Percentiles rank a stretch among this genome's conserved stretches.
phyloP scores from a whole-genome alignment of 1,140 invertebrate species.

The Orius laevigatus region DNA sequence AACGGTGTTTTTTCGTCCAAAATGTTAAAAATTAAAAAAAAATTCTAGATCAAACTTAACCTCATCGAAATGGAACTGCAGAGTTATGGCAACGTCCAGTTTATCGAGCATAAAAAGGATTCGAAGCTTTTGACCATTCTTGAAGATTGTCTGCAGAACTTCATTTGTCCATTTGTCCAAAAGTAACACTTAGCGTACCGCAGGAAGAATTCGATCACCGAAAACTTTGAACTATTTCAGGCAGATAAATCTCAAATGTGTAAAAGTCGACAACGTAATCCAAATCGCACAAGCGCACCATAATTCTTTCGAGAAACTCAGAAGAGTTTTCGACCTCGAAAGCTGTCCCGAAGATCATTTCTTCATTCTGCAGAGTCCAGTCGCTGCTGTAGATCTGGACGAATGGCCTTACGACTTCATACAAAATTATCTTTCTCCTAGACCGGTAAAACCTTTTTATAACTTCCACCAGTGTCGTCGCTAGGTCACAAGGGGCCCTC shows the following conservation, averaged over 20 bases:
- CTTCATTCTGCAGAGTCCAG: neutral
- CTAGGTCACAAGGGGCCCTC: too few species aligned
- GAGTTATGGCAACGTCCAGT: constrained; percentile 3
- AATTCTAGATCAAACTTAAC: neutral
- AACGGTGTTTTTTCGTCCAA: neutral
- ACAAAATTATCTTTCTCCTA: constrained; percentile 9
- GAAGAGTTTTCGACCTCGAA: constrained; percentile 1
- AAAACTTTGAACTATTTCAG: too few species aligned
- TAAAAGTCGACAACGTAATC: constrained; percentile 1
- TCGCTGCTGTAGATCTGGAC: constrained; percentile 10
- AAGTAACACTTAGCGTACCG: too few species aligned
- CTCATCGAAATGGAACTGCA: neutral
- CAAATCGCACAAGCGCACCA: constrained; percentile 2
- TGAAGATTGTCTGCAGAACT: neutral
- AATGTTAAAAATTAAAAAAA: neutral
- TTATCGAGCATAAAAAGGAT: neutral
- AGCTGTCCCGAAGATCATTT: constrained; percentile 1
- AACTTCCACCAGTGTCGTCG: too few species aligned
- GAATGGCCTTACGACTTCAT: constrained; percentile 19
- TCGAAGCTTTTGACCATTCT: neutral
- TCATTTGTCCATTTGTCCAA: constrained; percentile 2
- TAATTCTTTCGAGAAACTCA: constrained; percentile 1
- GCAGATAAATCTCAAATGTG: neutral
- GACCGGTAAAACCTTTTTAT: too few species aligned
- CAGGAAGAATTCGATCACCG: too few species aligned